Conservation (phyloP, 2,113 vertebrate species). For the Plectropomus leopardus region DNA sequence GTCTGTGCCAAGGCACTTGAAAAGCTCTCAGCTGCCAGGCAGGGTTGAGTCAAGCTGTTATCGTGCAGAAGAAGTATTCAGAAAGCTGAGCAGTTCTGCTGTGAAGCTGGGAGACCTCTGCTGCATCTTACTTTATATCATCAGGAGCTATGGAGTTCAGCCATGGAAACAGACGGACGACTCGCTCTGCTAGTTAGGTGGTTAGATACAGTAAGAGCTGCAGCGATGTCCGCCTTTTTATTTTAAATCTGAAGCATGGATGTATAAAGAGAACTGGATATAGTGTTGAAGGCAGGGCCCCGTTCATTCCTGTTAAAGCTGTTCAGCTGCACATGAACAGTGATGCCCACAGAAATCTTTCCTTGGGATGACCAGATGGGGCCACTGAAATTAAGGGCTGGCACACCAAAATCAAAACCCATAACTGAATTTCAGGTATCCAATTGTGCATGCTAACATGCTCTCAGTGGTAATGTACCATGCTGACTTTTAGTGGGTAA, state of each 20-base stretch:
- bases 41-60: slow-evolving; percentile 51
- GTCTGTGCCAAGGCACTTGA: slow-evolving; percentile 45
- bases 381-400: too few species aligned
- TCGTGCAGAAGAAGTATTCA: slow-evolving; percentile 46
- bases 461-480: too few species aligned
- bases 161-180: slow-evolving; percentile 2
- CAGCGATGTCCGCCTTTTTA: neutral
- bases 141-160: neutral
- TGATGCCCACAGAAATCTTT: too few species aligned
- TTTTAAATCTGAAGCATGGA: neutral
- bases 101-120: slow-evolving; percentile 36
- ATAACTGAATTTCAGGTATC: too few species aligned
- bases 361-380: too few species aligned
- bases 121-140: slow-evolving; percentile 24
- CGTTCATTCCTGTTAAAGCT: too few species aligned
- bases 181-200: neutral
- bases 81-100: slow-evolving; percentile 36
- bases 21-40: slow-evolving; percentile 47
- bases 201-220: neutral
- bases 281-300: too few species aligned
- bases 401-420: too few species aligned
- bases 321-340: too few species aligned
- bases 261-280: too few species aligned
- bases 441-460: too few species aligned
- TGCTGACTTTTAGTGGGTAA: too few species aligned